These are phyloP conservation scores for Aegypius monachus DNA, from an alignment of 2,113 vertebrate genomes.

Conservation along the genomic window DNA sequence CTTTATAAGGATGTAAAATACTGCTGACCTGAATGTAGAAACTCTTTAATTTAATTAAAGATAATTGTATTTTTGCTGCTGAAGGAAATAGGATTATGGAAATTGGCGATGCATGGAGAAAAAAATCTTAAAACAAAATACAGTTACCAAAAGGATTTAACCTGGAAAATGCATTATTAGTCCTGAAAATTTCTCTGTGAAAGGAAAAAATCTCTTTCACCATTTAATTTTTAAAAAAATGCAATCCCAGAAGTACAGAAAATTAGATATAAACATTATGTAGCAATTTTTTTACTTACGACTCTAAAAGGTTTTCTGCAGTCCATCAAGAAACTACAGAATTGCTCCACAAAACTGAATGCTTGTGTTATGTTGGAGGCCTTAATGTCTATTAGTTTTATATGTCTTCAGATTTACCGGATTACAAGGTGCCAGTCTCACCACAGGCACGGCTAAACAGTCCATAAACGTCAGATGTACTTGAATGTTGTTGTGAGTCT, in stretches of 20 bases:
- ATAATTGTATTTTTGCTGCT: background rate
- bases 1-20: background rate
- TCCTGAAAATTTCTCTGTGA: background rate
- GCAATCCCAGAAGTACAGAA: background rate
- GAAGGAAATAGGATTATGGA: background rate
- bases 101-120: background rate
- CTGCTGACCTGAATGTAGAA: background rate
- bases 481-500: background rate
- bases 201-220: background rate
- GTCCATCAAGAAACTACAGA: background rate
- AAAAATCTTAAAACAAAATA: background rate
- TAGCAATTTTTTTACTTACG: background rate
- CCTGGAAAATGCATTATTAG: background rate
- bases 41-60: constrained; percentile 3
- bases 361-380: background rate
- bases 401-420: background rate
- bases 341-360: background rate
- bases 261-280: background rate
- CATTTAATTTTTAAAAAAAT: background rate
- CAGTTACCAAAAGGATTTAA: background rate
- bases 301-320: background rate
- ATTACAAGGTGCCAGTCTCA: background rate
- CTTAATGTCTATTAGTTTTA: background rate
- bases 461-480: background rate
- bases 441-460: background rate